Evolutionary conservation across 2,113 vertebrate genomes (phyloP).

Genomic region (Ramphastos sulfuratus): DNA sequence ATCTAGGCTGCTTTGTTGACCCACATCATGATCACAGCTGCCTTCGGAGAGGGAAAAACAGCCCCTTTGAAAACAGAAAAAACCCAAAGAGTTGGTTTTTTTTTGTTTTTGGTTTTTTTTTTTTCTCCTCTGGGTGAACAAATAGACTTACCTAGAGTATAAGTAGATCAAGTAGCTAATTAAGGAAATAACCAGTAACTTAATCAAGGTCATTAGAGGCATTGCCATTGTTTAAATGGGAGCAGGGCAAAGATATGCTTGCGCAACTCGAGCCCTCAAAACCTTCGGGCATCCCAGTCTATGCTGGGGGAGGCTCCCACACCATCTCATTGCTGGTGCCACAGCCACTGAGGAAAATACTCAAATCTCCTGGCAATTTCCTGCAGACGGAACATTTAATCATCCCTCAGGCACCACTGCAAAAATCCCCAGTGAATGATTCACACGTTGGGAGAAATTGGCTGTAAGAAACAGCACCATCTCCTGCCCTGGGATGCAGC

Average conservation of each 20-base stretch:
- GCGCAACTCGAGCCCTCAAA: not conserved
- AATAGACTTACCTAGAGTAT: slow-evolving; percentile 18
- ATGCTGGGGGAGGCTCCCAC: not conserved
- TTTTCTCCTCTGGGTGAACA: not conserved
- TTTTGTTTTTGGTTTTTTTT: not conserved
- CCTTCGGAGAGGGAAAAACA: not conserved
- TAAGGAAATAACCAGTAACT: slow-evolving; percentile 56
- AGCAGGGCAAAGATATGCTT: not conserved
- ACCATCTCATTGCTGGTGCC: not conserved
- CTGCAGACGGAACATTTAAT: slow-evolving; percentile 76
- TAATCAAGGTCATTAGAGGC: slow-evolving; percentile 54
- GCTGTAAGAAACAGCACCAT: slow-evolving; percentile 4
- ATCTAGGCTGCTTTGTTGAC: not conserved
- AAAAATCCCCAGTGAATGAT: slow-evolving; percentile 56
- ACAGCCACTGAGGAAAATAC: slow-evolving; percentile 48
- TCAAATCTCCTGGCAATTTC: slow-evolving; percentile 71
- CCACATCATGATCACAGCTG: not conserved
- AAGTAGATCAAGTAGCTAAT: slow-evolving; percentile 56
- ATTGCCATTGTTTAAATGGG: slow-evolving; percentile 46
- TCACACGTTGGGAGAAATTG: slow-evolving; percentile 47
- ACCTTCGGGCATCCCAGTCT: not conserved
- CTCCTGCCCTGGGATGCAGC: slow-evolving; percentile 10
- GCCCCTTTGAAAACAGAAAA: not conserved
- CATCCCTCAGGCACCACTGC: slow-evolving; percentile 49
- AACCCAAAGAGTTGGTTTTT: not conserved